phyloP scores from a whole-genome alignment of 2,888 invertebrate genomes.

The Hesperia comma region DNA sequence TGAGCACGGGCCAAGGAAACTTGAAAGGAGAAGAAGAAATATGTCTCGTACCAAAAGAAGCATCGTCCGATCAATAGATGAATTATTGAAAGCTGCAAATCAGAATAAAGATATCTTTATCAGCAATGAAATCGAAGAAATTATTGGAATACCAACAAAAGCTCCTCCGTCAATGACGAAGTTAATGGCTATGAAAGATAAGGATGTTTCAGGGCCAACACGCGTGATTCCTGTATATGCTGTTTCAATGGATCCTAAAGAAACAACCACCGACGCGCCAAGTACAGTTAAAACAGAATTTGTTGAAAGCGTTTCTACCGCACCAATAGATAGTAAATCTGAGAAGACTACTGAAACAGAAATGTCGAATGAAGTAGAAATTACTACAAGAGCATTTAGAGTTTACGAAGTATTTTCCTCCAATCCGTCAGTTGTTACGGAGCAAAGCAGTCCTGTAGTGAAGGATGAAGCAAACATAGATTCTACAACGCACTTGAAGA shows the following conservation, averaged over 20 bases:
- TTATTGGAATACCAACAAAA: constrained; percentile 55
- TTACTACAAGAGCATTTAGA: constrained; percentile 67
- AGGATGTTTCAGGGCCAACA: constrained; percentile 51
- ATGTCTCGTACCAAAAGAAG: constrained; percentile 54
- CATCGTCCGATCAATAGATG: constrained; percentile 70
- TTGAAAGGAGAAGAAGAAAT: constrained; percentile 59
- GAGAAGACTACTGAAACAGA: constrained; percentile 57
- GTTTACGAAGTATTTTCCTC: constrained; percentile 71
- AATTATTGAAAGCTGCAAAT: constrained; percentile 66
- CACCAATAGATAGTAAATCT: constrained; percentile 60
- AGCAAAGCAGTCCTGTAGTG: constrained; percentile 49
- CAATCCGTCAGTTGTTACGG: constrained; percentile 49
- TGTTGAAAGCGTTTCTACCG: constrained; percentile 73
- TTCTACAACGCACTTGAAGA: constrained; percentile 58
- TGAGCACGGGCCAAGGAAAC: constrained; percentile 86
- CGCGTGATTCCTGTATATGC: constrained; percentile 61
- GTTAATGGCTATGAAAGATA: constrained; percentile 44
- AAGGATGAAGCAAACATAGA: constrained; percentile 50
- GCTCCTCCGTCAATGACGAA: constrained; percentile 53
- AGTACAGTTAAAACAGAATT: constrained; percentile 56
- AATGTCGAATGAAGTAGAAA: constrained; percentile 58
- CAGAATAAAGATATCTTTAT: constrained; percentile 70
- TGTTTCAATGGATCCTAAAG: constrained; percentile 55
- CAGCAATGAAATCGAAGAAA: constrained; percentile 79
- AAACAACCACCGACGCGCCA: constrained; percentile 45